Conservation (phyloP, 2,113 vertebrate species). For the Cervus canadensis region DNA sequence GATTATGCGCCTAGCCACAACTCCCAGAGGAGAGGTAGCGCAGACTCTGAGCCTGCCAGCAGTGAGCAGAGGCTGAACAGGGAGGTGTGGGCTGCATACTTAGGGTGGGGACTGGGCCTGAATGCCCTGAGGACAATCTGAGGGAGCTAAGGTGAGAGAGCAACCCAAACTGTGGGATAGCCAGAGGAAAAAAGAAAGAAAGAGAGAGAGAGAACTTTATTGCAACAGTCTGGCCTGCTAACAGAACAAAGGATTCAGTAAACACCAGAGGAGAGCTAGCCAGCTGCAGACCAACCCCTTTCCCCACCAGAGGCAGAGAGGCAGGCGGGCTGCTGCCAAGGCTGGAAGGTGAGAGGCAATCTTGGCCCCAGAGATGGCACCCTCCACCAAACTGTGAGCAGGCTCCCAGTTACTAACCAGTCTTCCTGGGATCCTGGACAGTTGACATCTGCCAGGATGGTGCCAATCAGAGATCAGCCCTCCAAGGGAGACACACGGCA, state of each 20-base stretch:
- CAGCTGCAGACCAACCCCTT: accelerated
- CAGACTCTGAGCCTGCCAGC: background rate
- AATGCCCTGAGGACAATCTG: background rate
- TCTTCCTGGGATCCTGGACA: background rate
- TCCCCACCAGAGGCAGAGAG: background rate
- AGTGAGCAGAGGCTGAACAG: background rate
- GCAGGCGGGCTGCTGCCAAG: background rate
- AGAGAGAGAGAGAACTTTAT: background rate
- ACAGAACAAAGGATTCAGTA: background rate
- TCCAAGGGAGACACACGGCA: background rate
- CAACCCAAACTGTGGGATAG: background rate
- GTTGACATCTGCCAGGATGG: background rate
- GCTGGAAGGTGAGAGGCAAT: background rate
- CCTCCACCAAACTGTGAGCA: background rate
- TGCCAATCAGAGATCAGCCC: background rate
- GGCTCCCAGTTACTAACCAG: background rate
- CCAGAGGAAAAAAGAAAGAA: background rate
- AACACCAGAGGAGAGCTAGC: background rate
- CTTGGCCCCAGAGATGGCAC: background rate
- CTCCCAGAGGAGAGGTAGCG: background rate
- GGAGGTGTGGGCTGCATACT: background rate
- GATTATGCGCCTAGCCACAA: background rate
- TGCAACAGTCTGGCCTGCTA: background rate
- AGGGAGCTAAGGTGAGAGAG: background rate
- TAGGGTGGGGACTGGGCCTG: background rate